phyloP scores from a whole-genome alignment of 2,888 invertebrate species.

The Caenorhabditis virilis region DNA sequence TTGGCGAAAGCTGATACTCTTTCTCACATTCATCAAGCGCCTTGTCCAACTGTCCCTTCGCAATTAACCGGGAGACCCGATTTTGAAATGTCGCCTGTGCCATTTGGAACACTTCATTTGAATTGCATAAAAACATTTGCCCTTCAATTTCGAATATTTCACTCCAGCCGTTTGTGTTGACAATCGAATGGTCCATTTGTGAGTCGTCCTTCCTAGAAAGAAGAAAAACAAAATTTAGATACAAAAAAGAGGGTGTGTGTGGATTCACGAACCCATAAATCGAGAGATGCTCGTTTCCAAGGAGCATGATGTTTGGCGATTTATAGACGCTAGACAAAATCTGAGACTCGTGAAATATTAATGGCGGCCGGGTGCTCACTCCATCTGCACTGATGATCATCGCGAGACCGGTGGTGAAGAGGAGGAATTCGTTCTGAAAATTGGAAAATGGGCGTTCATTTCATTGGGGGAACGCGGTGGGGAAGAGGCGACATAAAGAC shows the following conservation, averaged over 20 bases:
- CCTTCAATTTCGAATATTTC: neutral
- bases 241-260: neutral
- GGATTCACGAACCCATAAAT: slow-evolving; percentile 1
- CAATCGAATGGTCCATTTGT: neutral
- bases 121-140: neutral
- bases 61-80: neutral
- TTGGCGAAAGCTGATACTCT: slow-evolving; percentile 2
- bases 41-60: slow-evolving; percentile 1
- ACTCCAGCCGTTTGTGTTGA: neutral
- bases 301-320: slow-evolving; percentile 2
- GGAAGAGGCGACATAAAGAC: too few species aligned
- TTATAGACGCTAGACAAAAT: neutral
- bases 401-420: slow-evolving; percentile 72
- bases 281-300: neutral
- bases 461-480: too few species aligned
- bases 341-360: slow-evolving; percentile 70
- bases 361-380: slow-evolving; percentile 73
- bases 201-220: slow-evolving; percentile 1
- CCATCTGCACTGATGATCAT: slow-evolving; percentile 73
- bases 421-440: slow-evolving; percentile 73
- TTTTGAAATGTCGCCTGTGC: neutral
- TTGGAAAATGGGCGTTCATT: too few species aligned
- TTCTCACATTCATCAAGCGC: slow-evolving; percentile 1
- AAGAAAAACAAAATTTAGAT: neutral
- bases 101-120: neutral